Percentiles rank a stretch among this genome's conserved stretches.
Evolutionary conservation across 2,113 vertebrate species (phyloP).

Genomic region (Sebastes fasciatus): DNA sequence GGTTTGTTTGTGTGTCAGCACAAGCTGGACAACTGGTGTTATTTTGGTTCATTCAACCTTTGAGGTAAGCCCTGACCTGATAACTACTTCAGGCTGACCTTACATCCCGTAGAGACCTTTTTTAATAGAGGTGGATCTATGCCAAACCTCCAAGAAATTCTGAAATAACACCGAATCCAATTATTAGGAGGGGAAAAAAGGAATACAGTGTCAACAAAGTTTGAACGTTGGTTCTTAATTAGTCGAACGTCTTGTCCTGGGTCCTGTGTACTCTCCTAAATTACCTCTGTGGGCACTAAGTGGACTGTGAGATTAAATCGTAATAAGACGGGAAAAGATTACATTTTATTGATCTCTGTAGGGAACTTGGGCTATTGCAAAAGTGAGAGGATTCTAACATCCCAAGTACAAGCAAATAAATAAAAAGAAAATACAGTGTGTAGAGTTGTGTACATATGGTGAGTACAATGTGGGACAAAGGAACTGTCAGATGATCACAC

Average conservation of each 20-base stretch:
- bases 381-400: constrained; percentile 12
- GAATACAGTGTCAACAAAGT: constrained; percentile 2
- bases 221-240: constrained; percentile 29
- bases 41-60: background rate
- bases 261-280: constrained; percentile 40
- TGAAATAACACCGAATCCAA: constrained; percentile 1
- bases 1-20: too few relatives aligned
- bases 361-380: background rate
- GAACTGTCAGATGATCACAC: background rate
- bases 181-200: background rate
- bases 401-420: background rate
- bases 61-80: background rate
- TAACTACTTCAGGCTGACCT: background rate
- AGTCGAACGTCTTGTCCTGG: background rate
- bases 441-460: background rate
- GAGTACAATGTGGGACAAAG: background rate
- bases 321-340: constrained; percentile 48
- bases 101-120: background rate
- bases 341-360: constrained; percentile 51
- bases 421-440: background rate
- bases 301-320: constrained; percentile 56
- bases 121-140: background rate
- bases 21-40: too few relatives aligned
- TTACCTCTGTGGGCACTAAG: constrained; percentile 45
- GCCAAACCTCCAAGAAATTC: background rate